These are phyloP conservation scores for Polymixis lichenea DNA, from an alignment of 2,888 invertebrate genomes.

Conservation along the genomic window DNA sequence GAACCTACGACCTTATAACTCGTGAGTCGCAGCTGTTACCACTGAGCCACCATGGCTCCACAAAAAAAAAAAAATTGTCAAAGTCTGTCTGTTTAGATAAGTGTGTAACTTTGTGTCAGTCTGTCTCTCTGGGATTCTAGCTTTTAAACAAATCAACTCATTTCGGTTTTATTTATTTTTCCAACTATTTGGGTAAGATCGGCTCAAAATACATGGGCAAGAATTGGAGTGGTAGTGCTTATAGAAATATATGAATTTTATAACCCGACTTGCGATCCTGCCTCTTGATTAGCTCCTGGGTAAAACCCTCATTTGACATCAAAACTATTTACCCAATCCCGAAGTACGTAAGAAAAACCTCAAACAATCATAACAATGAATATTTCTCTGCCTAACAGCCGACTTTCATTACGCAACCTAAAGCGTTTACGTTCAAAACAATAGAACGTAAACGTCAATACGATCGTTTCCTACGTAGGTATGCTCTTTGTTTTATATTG, in stretches of 20 bases:
- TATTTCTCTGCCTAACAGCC: conserved; percentile 15
- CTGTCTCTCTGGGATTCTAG: no score
- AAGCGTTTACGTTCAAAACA: conserved; percentile 43
- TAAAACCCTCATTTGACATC: not conserved
- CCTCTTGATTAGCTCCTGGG: not conserved
- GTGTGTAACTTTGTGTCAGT: no score
- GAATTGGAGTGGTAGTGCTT: not conserved
- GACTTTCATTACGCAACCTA: conserved; percentile 23
- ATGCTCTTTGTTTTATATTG: conserved; percentile 40
- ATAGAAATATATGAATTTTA: not conserved
- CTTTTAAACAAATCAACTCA: no score
- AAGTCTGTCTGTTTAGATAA: no score
- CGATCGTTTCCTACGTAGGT: conserved; percentile 35
- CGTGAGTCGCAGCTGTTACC: no score
- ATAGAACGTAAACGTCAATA: conserved; percentile 46
- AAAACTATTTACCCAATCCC: conserved; percentile 17
- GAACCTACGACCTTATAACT: no score
- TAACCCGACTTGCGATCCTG: no score
- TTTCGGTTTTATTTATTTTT: no score
- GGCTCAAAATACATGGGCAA: no score
- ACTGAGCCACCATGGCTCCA: no score
- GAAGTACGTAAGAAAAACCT: conserved; percentile 4
- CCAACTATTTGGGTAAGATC: no score
- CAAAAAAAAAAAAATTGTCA: no score
- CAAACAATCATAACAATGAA: conserved; percentile 18